Conservation (phyloP, 2,888 invertebrate species). For the Himalopsyche kuldschensis region DNA sequence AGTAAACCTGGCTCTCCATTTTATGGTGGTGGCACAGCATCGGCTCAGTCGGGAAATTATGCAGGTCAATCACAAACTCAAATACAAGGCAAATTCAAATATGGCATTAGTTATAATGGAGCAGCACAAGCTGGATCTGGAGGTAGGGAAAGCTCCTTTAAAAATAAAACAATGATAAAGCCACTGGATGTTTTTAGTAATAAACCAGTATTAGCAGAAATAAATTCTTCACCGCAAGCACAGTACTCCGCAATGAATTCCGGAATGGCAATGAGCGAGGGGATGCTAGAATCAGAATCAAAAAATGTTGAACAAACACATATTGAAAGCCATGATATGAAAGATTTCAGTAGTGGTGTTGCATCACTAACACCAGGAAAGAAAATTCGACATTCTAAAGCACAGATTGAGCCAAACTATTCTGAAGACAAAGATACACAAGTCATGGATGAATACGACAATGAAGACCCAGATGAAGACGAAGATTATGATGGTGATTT, state of each 20-base stretch:
- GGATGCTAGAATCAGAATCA: conserved; percentile 44
- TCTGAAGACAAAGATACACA: conserved; percentile 50
- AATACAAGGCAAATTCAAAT: conserved; percentile 78
- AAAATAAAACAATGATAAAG: conserved; percentile 43
- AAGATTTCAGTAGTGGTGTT: not conserved
- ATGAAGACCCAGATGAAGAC: conserved; percentile 56
- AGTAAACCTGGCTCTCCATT: conserved; percentile 61
- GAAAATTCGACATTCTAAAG: not conserved
- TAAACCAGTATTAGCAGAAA: conserved; percentile 20
- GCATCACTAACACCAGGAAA: not conserved
- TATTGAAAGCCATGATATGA: conserved; percentile 50
- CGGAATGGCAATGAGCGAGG: conserved; percentile 42
- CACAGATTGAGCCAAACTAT: conserved; percentile 43
- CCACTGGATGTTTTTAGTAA: conserved; percentile 36
- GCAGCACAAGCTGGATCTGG: conserved; percentile 84
- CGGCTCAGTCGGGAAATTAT: conserved; percentile 74
- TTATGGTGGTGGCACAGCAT: conserved; percentile 76
- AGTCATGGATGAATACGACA: conserved; percentile 48
- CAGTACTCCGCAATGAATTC: conserved; percentile 2
- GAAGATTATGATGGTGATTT: conserved; percentile 65
- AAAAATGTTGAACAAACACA: conserved; percentile 47
- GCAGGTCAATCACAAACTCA: conserved; percentile 82
- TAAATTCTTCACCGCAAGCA: conserved; percentile 18
- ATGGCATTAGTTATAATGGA: conserved; percentile 75
- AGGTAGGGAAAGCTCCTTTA: conserved; percentile 57